These are phyloP conservation scores for Drosophila jambulina DNA, from an alignment of 1,140 invertebrate species.

Conservation along the genomic window DNA sequence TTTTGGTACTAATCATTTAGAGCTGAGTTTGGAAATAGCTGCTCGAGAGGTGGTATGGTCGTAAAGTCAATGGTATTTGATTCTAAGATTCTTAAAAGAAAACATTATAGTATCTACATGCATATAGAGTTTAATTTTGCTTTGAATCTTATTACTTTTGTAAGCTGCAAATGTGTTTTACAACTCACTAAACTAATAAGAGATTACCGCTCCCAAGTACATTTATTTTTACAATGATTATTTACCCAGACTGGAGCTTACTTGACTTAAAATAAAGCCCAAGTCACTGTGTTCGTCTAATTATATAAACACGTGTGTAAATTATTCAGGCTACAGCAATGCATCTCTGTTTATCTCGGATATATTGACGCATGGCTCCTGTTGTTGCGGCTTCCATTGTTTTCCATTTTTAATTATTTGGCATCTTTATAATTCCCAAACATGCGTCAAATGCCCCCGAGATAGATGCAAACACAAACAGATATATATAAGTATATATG, in stretches of 20 bases:
- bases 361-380: conserved; percentile 39
- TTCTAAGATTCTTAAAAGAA: neutral
- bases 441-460: conserved; percentile 51
- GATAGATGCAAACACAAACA: conserved; percentile 26
- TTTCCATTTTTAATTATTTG: conserved; percentile 41
- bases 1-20: too few relatives aligned
- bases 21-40: neutral
- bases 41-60: neutral
- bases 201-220: neutral
- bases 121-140: too few relatives aligned
- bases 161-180: neutral
- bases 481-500: neutral
- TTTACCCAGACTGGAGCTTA: neutral
- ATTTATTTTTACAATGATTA: neutral
- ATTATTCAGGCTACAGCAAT: conserved; percentile 15
- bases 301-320: conserved; percentile 29
- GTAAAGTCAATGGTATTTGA: neutral
- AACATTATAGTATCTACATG: neutral
- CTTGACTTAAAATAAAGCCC: neutral
- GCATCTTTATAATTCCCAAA: conserved; percentile 53
- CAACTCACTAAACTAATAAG: neutral
- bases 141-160: neutral
- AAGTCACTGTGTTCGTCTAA: conserved; percentile 27
- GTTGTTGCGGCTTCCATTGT: conserved; percentile 25
- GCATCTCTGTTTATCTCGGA: conserved; percentile 33